These are phyloP conservation scores for Pseudolycoriella hygida DNA, from an alignment of 2,888 invertebrate species.

Conservation along the genomic window DNA sequence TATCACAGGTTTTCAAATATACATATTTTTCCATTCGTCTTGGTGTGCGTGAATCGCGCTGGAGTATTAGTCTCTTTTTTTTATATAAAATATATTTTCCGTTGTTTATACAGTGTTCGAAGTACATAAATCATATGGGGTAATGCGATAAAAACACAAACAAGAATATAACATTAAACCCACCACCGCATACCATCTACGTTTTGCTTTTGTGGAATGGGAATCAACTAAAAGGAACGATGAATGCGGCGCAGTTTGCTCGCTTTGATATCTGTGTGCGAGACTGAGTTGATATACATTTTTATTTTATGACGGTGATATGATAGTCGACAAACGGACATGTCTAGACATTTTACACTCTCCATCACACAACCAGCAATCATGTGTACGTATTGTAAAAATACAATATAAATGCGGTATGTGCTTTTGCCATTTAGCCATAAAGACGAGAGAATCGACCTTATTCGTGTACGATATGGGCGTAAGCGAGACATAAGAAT, in stretches of 20 bases:
- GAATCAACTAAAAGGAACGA: too few species aligned
- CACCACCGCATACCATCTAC: too few species aligned
- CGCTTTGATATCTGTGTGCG: neutral
- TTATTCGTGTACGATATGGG: too few species aligned
- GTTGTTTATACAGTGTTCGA: too few species aligned
- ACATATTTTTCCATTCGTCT: neutral
- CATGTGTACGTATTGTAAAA: neutral
- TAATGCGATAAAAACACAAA: too few species aligned
- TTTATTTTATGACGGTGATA: neutral
- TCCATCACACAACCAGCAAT: neutral
- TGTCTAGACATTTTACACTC: conserved; percentile 3
- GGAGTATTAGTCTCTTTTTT: too few species aligned
- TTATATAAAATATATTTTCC: too few species aligned
- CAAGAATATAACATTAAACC: too few species aligned
- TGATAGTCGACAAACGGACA: conserved; percentile 2
- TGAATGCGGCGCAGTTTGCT: too few species aligned
- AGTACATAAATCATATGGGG: too few species aligned
- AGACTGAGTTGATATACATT: neutral
- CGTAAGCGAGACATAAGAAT: neutral
- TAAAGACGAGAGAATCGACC: neutral
- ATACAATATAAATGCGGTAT: neutral
- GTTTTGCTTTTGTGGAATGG: too few species aligned
- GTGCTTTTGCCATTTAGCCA: neutral
- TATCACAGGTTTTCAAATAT: neutral
- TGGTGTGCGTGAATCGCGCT: neutral